Evolutionary conservation across 1,140 invertebrate species (phyloP), one percentile per base, ranked within the genome.

Genomic region (Aphidius ervi): DNA sequence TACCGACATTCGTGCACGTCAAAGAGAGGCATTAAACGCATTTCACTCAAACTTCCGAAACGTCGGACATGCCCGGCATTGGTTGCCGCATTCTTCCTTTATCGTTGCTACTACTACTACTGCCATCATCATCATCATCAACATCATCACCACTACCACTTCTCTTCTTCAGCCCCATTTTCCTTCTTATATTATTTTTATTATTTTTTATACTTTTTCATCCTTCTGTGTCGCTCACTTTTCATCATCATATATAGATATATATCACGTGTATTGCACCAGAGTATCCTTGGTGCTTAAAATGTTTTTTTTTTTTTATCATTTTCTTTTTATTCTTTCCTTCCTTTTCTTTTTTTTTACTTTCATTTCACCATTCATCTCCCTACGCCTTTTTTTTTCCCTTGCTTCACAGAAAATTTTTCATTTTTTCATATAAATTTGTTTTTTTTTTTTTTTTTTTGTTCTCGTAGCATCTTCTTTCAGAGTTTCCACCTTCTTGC

Each of bases 31-130:
- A 64, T 61, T 64, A 61, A 64, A 64, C 59, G 63, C 58, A 54
- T 64, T 64, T 64, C 56, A 64, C 58, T 64, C 59, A 64, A 64
- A 64, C 63, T 64, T 61, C 63, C 37, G 52, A 64, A 61, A 60
- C 42, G 48, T 64, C 58, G 63, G 63, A 61, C 58, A 64, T 61
- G 63, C 58, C 55, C 46, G 59, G 45, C 59, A 40, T 58, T 53
- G 52, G 46, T 43, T 54, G 58, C 23, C 49, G 55, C 63, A 64
- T 64, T 64, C 54, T 58, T 42, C 46, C 63, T 64, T 64, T 64
- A 64, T 61, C 55, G 49, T 41, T 16, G 54, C 31, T 43, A n/a
- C 55, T 8, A 20, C 43, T 48, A 16, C 23, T 31, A 4, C 23
- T 31, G 1, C 23, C 4, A 31, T 1, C 1, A 31, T 0, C 1